Percentiles rank a stretch among this genome's conserved stretches.
These are phyloP conservation scores for Melinaea marsaeus DNA, from an alignment of 2,888 invertebrate species.

Conservation along the genomic window DNA sequence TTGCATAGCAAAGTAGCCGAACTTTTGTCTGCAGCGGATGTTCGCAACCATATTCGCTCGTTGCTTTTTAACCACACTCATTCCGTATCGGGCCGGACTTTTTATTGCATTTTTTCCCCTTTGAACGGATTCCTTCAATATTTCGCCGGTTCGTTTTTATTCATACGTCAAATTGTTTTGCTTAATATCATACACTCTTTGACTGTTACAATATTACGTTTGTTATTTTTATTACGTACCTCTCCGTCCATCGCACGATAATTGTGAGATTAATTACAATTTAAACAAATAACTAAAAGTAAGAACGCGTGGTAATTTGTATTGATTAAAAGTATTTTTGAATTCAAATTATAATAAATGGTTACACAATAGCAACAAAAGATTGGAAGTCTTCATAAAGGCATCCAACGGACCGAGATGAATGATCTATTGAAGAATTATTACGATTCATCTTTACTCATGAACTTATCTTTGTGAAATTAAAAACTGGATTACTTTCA, in stretches of 20 bases:
- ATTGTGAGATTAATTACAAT: background rate
- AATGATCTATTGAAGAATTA: slow-evolving; percentile 72
- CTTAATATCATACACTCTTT: slow-evolving; percentile 61
- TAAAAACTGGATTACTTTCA: slow-evolving; percentile 63
- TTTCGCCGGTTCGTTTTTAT: slow-evolving; percentile 75
- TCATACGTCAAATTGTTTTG: slow-evolving; percentile 75
- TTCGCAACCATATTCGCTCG: slow-evolving; percentile 75
- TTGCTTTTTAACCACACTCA: slow-evolving; percentile 76
- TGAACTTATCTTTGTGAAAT: slow-evolving; percentile 60
- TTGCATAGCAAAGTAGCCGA: slow-evolving; percentile 78
- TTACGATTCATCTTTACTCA: slow-evolving; percentile 71
- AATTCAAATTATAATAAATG: slow-evolving; percentile 1
- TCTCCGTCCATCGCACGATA: background rate
- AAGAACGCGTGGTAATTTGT: background rate
- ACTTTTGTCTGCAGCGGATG: slow-evolving; percentile 76
- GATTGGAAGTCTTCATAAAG: slow-evolving; percentile 59
- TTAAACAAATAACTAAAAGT: background rate
- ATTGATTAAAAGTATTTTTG: background rate
- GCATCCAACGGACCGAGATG: slow-evolving; percentile 54
- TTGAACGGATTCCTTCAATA: slow-evolving; percentile 77
- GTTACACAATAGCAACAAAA: slow-evolving; percentile 49
- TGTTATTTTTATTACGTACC: background rate
- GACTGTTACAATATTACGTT: slow-evolving; percentile 8
- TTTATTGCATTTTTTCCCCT: slow-evolving; percentile 77
- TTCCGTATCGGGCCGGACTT: slow-evolving; percentile 67